A percentile compares a stretch with the other conserved stretches of the same genome.
These are phyloP conservation scores for Campylorhamphus procurvoides DNA, from an alignment of 2,113 vertebrate genomes.

Conservation along the genomic window DNA sequence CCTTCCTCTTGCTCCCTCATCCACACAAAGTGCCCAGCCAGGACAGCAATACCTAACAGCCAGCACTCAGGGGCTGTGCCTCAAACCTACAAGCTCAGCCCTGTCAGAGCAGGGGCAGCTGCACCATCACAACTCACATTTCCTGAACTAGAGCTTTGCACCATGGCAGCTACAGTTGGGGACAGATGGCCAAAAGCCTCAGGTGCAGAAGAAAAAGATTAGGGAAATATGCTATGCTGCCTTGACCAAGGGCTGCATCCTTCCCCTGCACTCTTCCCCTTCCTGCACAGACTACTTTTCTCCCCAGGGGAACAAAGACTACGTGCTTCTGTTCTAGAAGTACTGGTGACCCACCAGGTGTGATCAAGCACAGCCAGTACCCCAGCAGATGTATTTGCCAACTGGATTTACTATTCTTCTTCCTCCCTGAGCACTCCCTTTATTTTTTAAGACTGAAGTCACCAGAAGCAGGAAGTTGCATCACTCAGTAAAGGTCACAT, in stretches of 20 bases:
- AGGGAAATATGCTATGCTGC: not conserved
- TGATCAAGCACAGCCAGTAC: not conserved
- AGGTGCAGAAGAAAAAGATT: conserved; percentile 10
- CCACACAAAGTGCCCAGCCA: not conserved
- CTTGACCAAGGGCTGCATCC: not conserved
- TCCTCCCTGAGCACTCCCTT: not conserved
- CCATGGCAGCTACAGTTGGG: not conserved
- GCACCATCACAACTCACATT: rapidly evolving
- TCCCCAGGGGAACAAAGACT: not conserved
- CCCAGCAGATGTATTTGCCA: not conserved
- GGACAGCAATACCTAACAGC: not conserved
- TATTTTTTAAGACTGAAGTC: not conserved
- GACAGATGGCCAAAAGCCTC: not conserved
- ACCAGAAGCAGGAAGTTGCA: conserved; percentile 20
- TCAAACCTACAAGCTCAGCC: not conserved
- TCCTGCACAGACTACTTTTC: conserved; percentile 20
- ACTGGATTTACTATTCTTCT: not conserved
- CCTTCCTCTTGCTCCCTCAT: not conserved
- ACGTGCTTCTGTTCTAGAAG: not conserved
- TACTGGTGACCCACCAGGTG: not conserved
- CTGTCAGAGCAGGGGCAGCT: not conserved
- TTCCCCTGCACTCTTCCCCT: conserved; percentile 27
- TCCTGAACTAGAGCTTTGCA: not conserved
- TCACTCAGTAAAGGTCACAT: conserved; percentile 15
- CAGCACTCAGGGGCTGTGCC: not conserved